Evolutionary conservation across 64 coral and sea anemone genomes (phyloP), one percentile per base, ranked within the genome.

Genomic region (Stylophora pistillata): DNA sequence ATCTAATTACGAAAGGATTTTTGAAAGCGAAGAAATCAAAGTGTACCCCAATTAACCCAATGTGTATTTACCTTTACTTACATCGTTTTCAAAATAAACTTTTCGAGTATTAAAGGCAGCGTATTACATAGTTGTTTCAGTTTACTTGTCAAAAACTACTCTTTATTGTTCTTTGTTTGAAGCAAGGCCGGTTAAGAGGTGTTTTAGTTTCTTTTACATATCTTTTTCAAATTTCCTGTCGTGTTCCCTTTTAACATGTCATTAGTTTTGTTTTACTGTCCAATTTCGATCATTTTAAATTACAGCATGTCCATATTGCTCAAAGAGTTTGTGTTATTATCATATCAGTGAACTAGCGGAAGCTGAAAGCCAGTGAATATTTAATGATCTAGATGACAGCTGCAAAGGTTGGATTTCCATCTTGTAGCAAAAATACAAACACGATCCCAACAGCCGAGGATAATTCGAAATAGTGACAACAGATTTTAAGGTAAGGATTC

Each of bases 351-450:
- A 62, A 20, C 34, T 62, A 12, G 47, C 80, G 58, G 80, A 68
- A 84, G 37, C 59, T 25, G 30, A 4, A 21, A 60, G 18, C 27
- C 25, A 68, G n/a, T 84, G 80, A 84, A 84, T 84, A 84, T 84
- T 84, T 84, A 84, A 84, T 84, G 3, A 27, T 32, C 32, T 4
- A 34, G 6, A 64, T 53, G 31, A 41, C 80, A 84, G 80, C 80
- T 84, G 80, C 80, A 17, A 30, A 13, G 17, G 21, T 30, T 20
- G 11, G n/a, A 63, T 47, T 53, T 84, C 33, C 23, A 84, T 69
- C 68, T 68, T 82, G 9, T 69, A n/a, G 33, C 30, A 33, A 1
- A 84, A 52, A 47, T 68, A 79, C 41, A 25, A 66, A 41, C 25
- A 27, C 41, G 34, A 1, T 80, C 78, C 20, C 13, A 34, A 10